Base-by-base conservation (phyloP, 2,797 vertebrate species). In the Carapus acus region DNA sequence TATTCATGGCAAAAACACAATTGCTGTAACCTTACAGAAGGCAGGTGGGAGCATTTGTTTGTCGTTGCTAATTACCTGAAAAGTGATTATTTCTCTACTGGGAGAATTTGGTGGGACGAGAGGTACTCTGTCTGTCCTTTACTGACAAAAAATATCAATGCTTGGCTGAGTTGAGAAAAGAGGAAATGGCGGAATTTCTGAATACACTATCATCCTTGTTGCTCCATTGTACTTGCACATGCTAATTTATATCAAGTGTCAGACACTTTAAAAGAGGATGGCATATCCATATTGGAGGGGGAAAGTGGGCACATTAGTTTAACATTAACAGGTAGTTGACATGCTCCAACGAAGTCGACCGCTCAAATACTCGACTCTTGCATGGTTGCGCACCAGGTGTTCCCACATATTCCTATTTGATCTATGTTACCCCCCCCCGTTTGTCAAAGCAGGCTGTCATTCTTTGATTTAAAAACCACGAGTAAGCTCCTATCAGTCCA, bases 291-390 rank as follows among this genome's bases (percentile, higher is more conserved):
- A 60, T 64, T 59, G 60, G 59, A n/a, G 56, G 76, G 64, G 51
- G 65, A 70, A 69, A 73, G 65, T 40, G 21, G 62, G 39, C 64
- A 84, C 72, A 84, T 86, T 81, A 76, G 82, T 86, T 85, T 76
- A 73, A 68, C 75, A 84, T 85, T 85, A 87, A 86, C 82, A 73
- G 67, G 71, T 75, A 49, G 71, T 67, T 81, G 74, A 79, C 80
- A 40, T 46, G 79, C 81, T 83, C 65, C 72, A 65, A 47, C 71
- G 76, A 79, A 71, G 59, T 74, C 65, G 67, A 66, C 49, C 66
- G 9, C 24, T 76, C 52, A 74, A 70, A 62, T 61, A 67, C 64
- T 77, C 59, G 65, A 67, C 63, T 67, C 23, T 17, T 41, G 60
- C 51, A 46, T 69, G 54, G 40, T 49, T 43, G 45, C 46, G 67